A percentile compares a stretch with the other conserved stretches of the same genome.
These are phyloP conservation scores for Podabrus alpinus DNA, from an alignment of 2,888 invertebrate species.

Conservation along the genomic window DNA sequence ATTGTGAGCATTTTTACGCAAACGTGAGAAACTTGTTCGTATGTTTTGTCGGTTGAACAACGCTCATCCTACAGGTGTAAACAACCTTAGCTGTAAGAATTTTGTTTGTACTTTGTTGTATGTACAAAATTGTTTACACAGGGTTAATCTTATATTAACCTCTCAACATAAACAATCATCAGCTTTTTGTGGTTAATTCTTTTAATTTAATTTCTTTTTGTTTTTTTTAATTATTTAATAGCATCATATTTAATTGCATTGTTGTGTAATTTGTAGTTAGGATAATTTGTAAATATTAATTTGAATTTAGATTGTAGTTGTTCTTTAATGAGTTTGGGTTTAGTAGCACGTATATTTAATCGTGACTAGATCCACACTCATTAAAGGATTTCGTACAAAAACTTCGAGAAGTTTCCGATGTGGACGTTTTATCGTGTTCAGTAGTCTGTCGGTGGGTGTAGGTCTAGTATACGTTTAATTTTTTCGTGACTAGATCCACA, in stretches of 20 bases:
- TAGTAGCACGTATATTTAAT: conserved; percentile 64
- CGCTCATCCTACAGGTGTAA: conserved; percentile 44
- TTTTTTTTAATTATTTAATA: conserved; percentile 19
- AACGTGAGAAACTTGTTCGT: conserved; percentile 21
- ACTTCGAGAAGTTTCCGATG: neutral
- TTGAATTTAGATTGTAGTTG: conserved; percentile 37
- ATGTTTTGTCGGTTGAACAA: conserved; percentile 34
- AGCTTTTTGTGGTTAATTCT: conserved; percentile 23
- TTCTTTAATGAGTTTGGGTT: conserved; percentile 74
- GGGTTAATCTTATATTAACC: conserved; percentile 14
- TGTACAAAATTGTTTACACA: conserved; percentile 19
- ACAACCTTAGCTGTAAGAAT: conserved; percentile 44
- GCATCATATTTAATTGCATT: conserved; percentile 2
- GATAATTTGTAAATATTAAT: neutral
- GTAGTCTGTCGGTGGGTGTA: conserved; percentile 79
- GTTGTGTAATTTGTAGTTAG: conserved; percentile 17
- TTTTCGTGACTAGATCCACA: conserved; percentile 85
- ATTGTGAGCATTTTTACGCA: conserved; percentile 20
- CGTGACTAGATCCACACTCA: conserved; percentile 93
- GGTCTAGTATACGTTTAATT: conserved; percentile 72
- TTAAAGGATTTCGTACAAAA: conserved; percentile 58
- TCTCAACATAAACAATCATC: conserved; percentile 5
- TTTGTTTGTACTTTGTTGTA: conserved; percentile 27
- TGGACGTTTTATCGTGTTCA: conserved; percentile 39
- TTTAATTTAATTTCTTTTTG: conserved; percentile 13